Percentiles rank a stretch among this genome's conserved stretches.
Evolutionary conservation across 2,888 invertebrate genomes (phyloP).

Genomic region (Caenorhabditis wallacei): DNA sequence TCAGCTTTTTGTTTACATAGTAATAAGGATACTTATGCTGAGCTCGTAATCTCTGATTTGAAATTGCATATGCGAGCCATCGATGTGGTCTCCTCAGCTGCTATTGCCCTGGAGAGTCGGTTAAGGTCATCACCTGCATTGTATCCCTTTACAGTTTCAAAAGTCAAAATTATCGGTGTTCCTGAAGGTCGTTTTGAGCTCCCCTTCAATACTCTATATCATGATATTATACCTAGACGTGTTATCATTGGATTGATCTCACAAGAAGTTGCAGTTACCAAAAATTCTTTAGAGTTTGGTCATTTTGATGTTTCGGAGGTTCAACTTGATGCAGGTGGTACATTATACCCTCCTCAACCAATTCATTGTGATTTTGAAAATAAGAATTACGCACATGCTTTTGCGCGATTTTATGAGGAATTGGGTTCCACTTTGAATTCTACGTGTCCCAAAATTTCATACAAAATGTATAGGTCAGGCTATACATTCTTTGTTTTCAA

Average conservation of each 20-base stretch:
- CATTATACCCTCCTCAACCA: slow-evolving; percentile 23
- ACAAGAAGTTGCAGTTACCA: neutral
- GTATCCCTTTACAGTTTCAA: slow-evolving; percentile 17
- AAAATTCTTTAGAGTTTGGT: neutral
- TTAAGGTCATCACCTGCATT: neutral
- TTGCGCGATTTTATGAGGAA: slow-evolving; percentile 17
- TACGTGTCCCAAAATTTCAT: neutral
- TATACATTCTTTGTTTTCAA: slow-evolving; percentile 17
- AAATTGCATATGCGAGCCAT: slow-evolving; percentile 4
- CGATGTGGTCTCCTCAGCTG: neutral
- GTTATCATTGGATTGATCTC: slow-evolving; percentile 12
- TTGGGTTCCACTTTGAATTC: slow-evolving; percentile 6
- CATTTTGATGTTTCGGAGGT: slow-evolving; percentile 19
- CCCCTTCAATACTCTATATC: slow-evolving; percentile 20
- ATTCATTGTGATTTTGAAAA: slow-evolving; percentile 17
- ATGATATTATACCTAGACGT: slow-evolving; percentile 29
- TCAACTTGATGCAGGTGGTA: slow-evolving; percentile 23
- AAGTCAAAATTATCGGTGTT: slow-evolving; percentile 18
- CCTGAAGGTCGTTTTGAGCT: slow-evolving; percentile 18
- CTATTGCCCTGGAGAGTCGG: neutral
- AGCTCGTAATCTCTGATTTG: neutral
- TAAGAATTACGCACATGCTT: slow-evolving; percentile 16
- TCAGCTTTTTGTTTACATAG: neutral
- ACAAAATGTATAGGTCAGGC: slow-evolving; percentile 5
- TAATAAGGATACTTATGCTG: neutral